Percentiles rank a stretch among this genome's conserved stretches.
phyloP scores from a whole-genome alignment of 1,140 invertebrate genomes.

The Leptestheria dahalacensis region DNA sequence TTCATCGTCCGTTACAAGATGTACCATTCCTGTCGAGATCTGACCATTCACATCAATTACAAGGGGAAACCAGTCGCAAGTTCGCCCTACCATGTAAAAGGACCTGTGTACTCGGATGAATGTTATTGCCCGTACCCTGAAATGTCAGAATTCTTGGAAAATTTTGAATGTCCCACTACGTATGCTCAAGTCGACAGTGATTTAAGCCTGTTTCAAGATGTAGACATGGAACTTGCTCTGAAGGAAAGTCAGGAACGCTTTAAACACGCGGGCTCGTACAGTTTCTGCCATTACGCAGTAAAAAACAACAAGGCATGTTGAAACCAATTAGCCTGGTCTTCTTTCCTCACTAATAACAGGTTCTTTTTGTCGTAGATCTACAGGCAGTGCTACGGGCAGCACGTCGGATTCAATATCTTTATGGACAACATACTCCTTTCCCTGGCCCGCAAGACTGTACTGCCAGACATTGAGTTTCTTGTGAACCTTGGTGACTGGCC shows the following conservation, averaged over 20 bases:
- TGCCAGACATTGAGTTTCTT: constrained; percentile 82
- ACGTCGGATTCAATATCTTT: constrained; percentile 94
- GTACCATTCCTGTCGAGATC: constrained; percentile 51
- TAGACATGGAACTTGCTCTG: constrained; percentile 55
- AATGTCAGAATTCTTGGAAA: constrained; percentile 45
- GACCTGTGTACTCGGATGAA: constrained; percentile 57
- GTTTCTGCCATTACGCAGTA: constrained; percentile 80
- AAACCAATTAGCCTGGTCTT: neutral
- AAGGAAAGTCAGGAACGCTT: constrained; percentile 44
- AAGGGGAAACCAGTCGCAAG: constrained; percentile 45
- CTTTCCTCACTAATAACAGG: constrained; percentile 2
- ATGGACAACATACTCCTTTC: constrained; percentile 76
- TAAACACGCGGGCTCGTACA: constrained; percentile 56
- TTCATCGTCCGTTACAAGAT: constrained; percentile 72
- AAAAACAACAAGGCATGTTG: constrained; percentile 55
- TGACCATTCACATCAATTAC: constrained; percentile 53
- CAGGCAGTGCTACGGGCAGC: constrained; percentile 77
- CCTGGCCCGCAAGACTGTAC: constrained; percentile 56
- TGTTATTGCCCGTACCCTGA: constrained; percentile 63
- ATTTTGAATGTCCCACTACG: constrained; percentile 46
- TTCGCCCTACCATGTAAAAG: constrained; percentile 50
- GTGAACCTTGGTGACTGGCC: constrained; percentile 95
- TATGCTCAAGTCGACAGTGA: constrained; percentile 60
- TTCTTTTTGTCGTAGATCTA: constrained; percentile 40
- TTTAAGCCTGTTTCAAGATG: constrained; percentile 46